phyloP scores from a whole-genome alignment of 2,113 vertebrate species.

The Variabilichromis moorii region DNA sequence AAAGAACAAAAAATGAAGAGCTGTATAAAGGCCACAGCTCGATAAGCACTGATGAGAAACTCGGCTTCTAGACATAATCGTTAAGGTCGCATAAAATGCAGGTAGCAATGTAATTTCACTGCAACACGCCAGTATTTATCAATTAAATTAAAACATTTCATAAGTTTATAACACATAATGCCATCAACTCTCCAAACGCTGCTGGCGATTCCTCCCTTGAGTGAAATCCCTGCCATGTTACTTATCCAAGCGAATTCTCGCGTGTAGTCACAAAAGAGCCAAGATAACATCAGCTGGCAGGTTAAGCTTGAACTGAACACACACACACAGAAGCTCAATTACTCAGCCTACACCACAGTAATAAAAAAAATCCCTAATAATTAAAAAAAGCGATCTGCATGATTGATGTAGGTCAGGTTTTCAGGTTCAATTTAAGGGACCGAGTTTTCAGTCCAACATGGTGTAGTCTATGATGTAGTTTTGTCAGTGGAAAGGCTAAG shows the following conservation, averaged over 20 bases:
- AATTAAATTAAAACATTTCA: background rate
- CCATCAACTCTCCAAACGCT: background rate
- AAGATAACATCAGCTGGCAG: background rate
- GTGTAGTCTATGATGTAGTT: background rate
- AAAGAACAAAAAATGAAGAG: background rate
- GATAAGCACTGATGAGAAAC: background rate
- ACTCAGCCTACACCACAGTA: background rate
- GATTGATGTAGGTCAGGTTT: background rate
- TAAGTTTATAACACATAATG: background rate
- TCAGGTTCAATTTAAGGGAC: conserved; percentile 8
- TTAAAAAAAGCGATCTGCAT: background rate
- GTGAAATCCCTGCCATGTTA: background rate
- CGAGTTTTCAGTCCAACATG: conserved; percentile 9
- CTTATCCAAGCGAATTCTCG: background rate
- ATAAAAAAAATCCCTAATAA: background rate
- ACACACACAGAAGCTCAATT: background rate
- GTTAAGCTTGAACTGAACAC: background rate
- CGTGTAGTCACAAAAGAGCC: background rate
- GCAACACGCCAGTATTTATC: background rate
- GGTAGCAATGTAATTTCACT: background rate
- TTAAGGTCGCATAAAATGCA: background rate
- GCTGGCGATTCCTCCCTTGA: background rate
- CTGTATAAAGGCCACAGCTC: background rate
- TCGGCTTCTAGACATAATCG: background rate
- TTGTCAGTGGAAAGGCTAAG: conserved; percentile 30